phyloP scores from a whole-genome alignment of 2,888 invertebrate species.

The Tetanocera ferruginea region DNA sequence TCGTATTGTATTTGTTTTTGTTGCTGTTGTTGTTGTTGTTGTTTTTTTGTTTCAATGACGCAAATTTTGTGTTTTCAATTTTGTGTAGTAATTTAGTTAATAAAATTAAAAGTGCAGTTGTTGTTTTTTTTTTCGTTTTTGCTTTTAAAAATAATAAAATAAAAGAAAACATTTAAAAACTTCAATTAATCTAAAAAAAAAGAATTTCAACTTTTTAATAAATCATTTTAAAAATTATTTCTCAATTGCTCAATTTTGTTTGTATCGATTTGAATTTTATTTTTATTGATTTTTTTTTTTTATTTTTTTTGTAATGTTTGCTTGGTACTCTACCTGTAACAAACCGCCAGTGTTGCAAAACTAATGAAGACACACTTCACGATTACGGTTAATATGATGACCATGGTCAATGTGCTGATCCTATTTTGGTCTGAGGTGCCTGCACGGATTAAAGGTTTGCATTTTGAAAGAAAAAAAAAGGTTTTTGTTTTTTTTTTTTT shows the following conservation, averaged over 20 bases:
- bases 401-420: conserved; percentile 91
- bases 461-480: conserved; percentile 20
- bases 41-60: not conserved
- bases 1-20: conserved; percentile 1
- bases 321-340: conserved; percentile 86
- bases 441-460: conserved; percentile 66
- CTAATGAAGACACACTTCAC: conserved; percentile 95
- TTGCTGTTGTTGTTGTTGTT: conserved; percentile 18
- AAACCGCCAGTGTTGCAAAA: conserved; percentile 94
- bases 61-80: not conserved
- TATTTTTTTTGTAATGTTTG: conserved; percentile 53
- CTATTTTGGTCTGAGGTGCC: conserved; percentile 83
- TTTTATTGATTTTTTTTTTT: not conserved
- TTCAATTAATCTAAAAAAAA: not conserved
- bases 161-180: not conserved
- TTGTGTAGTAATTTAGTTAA: not conserved
- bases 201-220: not conserved
- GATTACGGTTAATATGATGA: conserved; percentile 92
- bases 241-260: not conserved
- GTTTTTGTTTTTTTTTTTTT: not conserved
- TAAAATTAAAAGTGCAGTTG: too few species aligned
- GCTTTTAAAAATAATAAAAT: not conserved
- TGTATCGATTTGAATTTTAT: not conserved
- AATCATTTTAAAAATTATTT: not conserved
- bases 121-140: too few species aligned